These are phyloP conservation scores for Hemibagrus wyckioides DNA, from an alignment of 2,113 vertebrate species.

Conservation along the genomic window DNA sequence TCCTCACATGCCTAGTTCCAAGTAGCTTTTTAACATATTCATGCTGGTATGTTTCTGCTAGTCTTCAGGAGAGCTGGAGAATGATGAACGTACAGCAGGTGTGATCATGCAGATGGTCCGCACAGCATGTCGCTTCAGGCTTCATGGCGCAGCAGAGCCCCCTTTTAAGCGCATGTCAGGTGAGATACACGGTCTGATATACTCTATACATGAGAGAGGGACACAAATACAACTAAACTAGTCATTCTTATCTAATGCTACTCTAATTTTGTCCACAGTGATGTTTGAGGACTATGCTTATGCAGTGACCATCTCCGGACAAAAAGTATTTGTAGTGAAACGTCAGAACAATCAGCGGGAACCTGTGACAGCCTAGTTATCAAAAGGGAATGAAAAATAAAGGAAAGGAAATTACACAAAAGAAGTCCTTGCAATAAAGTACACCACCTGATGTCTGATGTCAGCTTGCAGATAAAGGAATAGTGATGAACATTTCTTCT, in stretches of 20 bases:
- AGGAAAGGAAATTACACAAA: neutral
- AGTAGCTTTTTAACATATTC: neutral
- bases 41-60: conserved; percentile 31
- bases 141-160: conserved; percentile 72
- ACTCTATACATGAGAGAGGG: neutral
- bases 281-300: conserved; percentile 87
- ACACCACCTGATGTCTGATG: neutral
- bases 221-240: neutral
- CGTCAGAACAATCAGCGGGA: conserved; percentile 85
- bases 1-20: neutral
- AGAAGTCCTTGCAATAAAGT: neutral
- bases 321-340: conserved; percentile 92
- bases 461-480: neutral
- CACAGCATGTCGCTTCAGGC: conserved; percentile 80
- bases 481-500: neutral
- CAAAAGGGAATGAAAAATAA: neutral
- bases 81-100: conserved; percentile 84
- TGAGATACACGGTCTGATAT: conserved; percentile 45
- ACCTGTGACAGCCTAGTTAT: conserved; percentile 70
- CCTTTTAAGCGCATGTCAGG: conserved; percentile 90
- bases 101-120: conserved; percentile 87
- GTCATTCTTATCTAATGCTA: neutral
- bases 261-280: conserved; percentile 68
- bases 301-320: conserved; percentile 83
- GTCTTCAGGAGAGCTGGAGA: conserved; percentile 90